Evolutionary conservation across 1,140 invertebrate species (phyloP), one percentile per base, ranked within the genome.

Genomic region (Wiebesia pumilae): DNA sequence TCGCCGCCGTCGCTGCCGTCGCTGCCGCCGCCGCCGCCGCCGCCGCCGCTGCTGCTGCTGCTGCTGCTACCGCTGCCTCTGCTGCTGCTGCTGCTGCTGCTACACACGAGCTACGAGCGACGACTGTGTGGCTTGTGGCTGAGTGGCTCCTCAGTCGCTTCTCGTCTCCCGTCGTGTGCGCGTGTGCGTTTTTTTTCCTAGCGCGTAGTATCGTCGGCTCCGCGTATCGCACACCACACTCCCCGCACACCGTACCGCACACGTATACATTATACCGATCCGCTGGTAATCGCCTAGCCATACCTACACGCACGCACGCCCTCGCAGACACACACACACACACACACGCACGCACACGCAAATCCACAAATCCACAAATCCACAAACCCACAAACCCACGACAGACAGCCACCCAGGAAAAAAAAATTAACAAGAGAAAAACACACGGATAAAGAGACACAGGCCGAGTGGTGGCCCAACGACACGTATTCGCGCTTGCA

Each of bases 141-240:
- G 51, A 47, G 77, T 51, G n/a, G 43, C 69, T 54, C 47, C 62
- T 82, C 84, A 81, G 80, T 86, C 79, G 78, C 84, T 81, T 79
- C 40, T 85, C 84, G 84, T 85, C 67, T 67, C 69, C 79, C 79
- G 80, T 82, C 79, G 85, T 73, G 81, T 81, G 38, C 85, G 73
- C 80, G 85, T 73, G 84, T 75, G 80, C 73, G 81, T 71, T 27
- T 51, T 73, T 85, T 33, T 69, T 24, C 43, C 51, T 84, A 75
- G n/a, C 54, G 80, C 69, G 80, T n/a, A 40, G 80, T 67, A 58
- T 33, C 51, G 77, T 54, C 77, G 40, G 47, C 47, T 54, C 14
- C 77, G 77, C 77, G 77, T 54, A n/a, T 21, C 38, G 27, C 71
- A 38, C 35, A 71, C 69, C 33, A 73, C 35, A 24, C 35, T 1